These are phyloP conservation scores for Furcula furcula DNA, from an alignment of 2,888 invertebrate genomes.

Conservation along the genomic window DNA sequence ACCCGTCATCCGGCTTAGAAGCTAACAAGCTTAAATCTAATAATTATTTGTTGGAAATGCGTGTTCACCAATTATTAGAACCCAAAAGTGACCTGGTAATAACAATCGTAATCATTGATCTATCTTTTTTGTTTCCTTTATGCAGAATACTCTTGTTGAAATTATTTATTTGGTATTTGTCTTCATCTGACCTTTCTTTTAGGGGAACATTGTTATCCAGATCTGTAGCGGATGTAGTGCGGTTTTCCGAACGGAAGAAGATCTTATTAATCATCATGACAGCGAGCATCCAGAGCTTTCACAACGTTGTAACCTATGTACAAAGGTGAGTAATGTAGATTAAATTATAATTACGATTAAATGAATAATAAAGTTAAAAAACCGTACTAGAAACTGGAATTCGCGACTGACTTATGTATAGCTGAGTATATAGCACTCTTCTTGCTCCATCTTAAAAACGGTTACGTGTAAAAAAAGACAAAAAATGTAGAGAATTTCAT, in stretches of 20 bases:
- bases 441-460: no score
- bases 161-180: background rate
- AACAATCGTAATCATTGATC: background rate
- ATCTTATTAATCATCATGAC: constrained; percentile 59
- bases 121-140: background rate
- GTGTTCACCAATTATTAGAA: constrained; percentile 47
- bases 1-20: constrained; percentile 12
- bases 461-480: no score
- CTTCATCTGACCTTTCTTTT: constrained; percentile 11
- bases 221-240: constrained; percentile 60
- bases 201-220: constrained; percentile 43
- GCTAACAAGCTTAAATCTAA: constrained; percentile 22
- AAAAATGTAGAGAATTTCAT: no score
- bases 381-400: no score
- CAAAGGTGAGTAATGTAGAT: constrained; percentile 49
- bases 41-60: constrained; percentile 41
- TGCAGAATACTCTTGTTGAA: background rate
- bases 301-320: constrained; percentile 74
- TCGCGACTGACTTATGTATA: no score
- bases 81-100: constrained; percentile 43
- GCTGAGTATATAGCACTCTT: no score
- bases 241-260: constrained; percentile 51
- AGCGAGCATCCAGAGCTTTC: constrained; percentile 73
- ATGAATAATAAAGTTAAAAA: no score
- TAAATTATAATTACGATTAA: no score